These are phyloP conservation scores for Malacoctenus gilli DNA, from an alignment of 2,797 vertebrate genomes.

Conservation along the genomic window DNA sequence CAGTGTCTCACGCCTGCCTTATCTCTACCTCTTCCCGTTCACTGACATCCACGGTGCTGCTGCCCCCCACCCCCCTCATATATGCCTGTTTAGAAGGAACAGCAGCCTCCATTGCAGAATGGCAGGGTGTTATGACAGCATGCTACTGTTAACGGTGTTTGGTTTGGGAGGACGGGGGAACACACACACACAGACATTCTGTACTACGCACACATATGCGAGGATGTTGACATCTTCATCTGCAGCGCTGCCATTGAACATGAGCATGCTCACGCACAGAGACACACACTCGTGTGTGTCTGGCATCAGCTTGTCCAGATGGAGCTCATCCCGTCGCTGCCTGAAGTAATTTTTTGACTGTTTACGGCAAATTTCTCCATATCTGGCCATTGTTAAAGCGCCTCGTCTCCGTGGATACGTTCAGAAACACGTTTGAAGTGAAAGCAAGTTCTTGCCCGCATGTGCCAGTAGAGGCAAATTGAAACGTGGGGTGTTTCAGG, in stretches of 20 bases:
- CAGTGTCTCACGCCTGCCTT: constrained; percentile 41
- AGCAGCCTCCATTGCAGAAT: constrained; percentile 61
- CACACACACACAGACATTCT: constrained; percentile 61
- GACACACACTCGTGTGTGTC: constrained; percentile 22
- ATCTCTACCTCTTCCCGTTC: constrained; percentile 52
- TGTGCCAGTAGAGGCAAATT: constrained; percentile 35
- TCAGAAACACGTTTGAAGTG: constrained; percentile 54
- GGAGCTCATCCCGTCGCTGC: constrained; percentile 61
- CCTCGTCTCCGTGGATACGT: constrained; percentile 57
- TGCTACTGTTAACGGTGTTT: constrained; percentile 79
- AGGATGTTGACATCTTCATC: constrained; percentile 64
- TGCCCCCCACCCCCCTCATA: constrained; percentile 30
- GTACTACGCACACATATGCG: constrained; percentile 42
- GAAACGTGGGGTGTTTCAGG: background rate
- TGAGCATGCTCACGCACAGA: constrained; percentile 18
- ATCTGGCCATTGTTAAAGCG: constrained; percentile 64
- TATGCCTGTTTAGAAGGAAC: constrained; percentile 63
- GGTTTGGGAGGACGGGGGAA: constrained; percentile 68
- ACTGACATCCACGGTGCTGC: constrained; percentile 22
- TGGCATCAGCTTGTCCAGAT: constrained; percentile 62
- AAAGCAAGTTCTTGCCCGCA: constrained; percentile 29
- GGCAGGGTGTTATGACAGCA: constrained; percentile 77
- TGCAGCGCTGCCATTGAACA: constrained; percentile 42
- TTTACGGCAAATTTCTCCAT: constrained; percentile 67
- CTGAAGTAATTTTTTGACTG: constrained; percentile 61